These are phyloP conservation scores for Zaprionus taronus DNA, from an alignment of 1,140 invertebrate genomes.

Conservation along the genomic window DNA sequence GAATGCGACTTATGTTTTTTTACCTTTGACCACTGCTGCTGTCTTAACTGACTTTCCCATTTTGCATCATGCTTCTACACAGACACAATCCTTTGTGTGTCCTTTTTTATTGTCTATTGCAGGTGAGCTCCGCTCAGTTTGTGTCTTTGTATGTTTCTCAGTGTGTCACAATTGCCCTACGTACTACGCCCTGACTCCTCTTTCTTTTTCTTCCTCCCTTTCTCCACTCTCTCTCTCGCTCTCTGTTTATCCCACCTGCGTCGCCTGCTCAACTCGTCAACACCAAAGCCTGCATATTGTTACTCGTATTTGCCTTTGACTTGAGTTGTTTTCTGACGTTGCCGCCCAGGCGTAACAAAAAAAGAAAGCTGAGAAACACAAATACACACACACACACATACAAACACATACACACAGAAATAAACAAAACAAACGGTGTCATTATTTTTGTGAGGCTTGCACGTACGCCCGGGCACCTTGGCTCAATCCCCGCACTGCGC, in stretches of 20 bases:
- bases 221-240: not conserved
- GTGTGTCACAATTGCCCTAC: slow-evolving; percentile 59
- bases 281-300: slow-evolving; percentile 37
- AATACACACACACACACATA: not conserved
- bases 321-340: slow-evolving; percentile 37
- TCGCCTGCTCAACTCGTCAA: slow-evolving; percentile 11
- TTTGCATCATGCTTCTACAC: slow-evolving; percentile 26
- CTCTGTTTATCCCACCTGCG: not conserved
- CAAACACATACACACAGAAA: slow-evolving; percentile 26
- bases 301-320: slow-evolving; percentile 41
- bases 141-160: slow-evolving; percentile 37
- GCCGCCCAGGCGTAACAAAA: slow-evolving; percentile 48
- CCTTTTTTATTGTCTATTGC: slow-evolving; percentile 36
- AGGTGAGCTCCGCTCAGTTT: slow-evolving; percentile 48
- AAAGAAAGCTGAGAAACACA: slow-evolving; percentile 36
- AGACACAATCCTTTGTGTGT: slow-evolving; percentile 7
- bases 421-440: slow-evolving; percentile 67
- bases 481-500: slow-evolving; percentile 7
- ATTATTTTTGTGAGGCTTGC: slow-evolving; percentile 64
- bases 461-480: slow-evolving; percentile 52
- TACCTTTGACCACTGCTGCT: slow-evolving; percentile 30
- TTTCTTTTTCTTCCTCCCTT: not conserved
- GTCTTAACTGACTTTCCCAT: slow-evolving; percentile 32
- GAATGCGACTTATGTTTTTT: slow-evolving; percentile 34
- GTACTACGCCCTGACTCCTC: not conserved